A percentile compares a stretch with the other conserved stretches of the same genome.
phyloP scores from a whole-genome alignment of 2,888 invertebrate species.

The Hemistola chrysoprasaria region DNA sequence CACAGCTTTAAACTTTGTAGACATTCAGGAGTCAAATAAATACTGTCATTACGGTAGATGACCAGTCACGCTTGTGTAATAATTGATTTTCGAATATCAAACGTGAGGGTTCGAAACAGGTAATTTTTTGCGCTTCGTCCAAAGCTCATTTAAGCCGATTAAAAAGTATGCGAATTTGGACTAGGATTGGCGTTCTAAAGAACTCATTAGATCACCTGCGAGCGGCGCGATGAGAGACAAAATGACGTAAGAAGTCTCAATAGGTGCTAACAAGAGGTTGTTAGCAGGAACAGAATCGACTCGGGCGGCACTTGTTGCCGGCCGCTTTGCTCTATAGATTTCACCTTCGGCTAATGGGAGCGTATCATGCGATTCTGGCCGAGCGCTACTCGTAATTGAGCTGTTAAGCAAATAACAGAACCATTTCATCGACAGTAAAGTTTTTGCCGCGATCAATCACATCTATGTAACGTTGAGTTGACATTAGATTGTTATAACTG shows the following conservation, averaged over 20 bases:
- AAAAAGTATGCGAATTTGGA: slow-evolving; percentile 46
- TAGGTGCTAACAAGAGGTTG: slow-evolving; percentile 67
- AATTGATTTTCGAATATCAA: slow-evolving; percentile 57
- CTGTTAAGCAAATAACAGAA: slow-evolving; percentile 36
- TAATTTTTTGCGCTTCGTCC: slow-evolving; percentile 48
- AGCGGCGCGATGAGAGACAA: slow-evolving; percentile 45
- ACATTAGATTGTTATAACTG: slow-evolving; percentile 28
- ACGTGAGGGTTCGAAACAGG: slow-evolving; percentile 44
- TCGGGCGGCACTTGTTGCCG: slow-evolving; percentile 39
- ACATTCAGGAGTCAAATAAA: slow-evolving; percentile 23
- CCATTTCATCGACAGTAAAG: slow-evolving; percentile 27
- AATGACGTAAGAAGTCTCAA: slow-evolving; percentile 61
- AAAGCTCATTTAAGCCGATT: slow-evolving; percentile 57
- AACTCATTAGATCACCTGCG: slow-evolving; percentile 58
- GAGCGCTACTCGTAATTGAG: slow-evolving; percentile 44
- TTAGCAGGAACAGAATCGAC: slow-evolving; percentile 43
- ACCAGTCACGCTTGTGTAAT: slow-evolving; percentile 48
- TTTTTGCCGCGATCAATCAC: slow-evolving; percentile 30
- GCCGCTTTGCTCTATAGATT: slow-evolving; percentile 50
- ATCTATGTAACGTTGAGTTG: slow-evolving; percentile 18
- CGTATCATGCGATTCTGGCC: slow-evolving; percentile 48
- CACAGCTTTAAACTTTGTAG: slow-evolving; percentile 13
- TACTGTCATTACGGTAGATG: slow-evolving; percentile 23
- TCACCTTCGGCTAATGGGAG: slow-evolving; percentile 57
- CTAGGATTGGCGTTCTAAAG: slow-evolving; percentile 55